Evolutionary conservation across 2,888 invertebrate genomes (phyloP), one percentile per base, ranked within the genome.

Genomic region (Syrista parreyssii): DNA sequence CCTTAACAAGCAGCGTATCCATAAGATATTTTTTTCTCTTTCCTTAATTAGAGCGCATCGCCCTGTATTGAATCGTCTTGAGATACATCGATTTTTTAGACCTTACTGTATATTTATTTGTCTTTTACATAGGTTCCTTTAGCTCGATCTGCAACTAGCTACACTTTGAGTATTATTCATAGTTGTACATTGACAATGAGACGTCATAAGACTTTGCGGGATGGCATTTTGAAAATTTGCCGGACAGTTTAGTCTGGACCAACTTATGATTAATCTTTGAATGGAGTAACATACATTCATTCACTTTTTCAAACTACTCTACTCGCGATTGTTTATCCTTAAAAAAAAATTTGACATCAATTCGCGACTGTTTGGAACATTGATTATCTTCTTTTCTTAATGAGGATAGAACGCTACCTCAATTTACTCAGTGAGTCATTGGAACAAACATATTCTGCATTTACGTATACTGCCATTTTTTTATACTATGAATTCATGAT

Each of bases 81-180:
- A 71, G 55, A 55, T 9, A 23, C 23, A 71, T 74, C 15, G 40
- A 36, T 73, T 68, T 33, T n/a, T 73, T 55, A 72, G 71, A 15
- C 31, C 73, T 76, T 73, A 78, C 74, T 68, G 73, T 31, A 68
- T 78, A 78, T 78, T 76, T 78, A 76, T 78, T 76, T 76, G 76
- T 76, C 68, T 55, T 35, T 74, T 74, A 74, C 74, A 36, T 74
- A 74, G 30, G 35, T 74, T 73, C 35, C n/a, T 73, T 73, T 74
- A 74, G 35, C 74, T 74, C 74, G 15, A 74, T 35, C 23, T 31
- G 33, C 23, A 35, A 36, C 74, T 74, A 74, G 35, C 74, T 74
- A 74, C 74, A 35, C 35, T 35, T 74, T 35, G 35, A 34, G 15
- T 74, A 74, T 74, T 33, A 36, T 74, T 35, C 15, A 74, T 74